Base-by-base conservation (phyloP, 2,888 invertebrate genomes). In the Cacoxenus indagator region DNA sequence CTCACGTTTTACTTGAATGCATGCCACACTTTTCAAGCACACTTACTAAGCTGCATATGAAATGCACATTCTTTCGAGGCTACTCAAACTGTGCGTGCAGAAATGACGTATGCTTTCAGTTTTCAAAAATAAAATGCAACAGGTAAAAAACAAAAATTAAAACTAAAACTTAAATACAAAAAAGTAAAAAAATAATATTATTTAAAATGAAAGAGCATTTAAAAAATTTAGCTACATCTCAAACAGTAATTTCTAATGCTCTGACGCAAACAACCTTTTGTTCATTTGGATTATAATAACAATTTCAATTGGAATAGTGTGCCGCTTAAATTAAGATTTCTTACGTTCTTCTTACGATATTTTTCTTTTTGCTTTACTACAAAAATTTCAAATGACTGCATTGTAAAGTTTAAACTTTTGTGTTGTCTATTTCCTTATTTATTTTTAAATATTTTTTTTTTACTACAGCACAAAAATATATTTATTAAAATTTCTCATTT, bases 231-330 rank as follows among this genome's bases (percentile, higher is more conserved):
- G 14, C 37, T 37, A 37, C 8, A 37, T 37, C 14, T 37, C 37
- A 37, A 2, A 37, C 37, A 37, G 14, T 14, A 37, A 11, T 37
- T 37, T 37, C 37, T 37, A n/a, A n/a, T n/a, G 37, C 14, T 37
- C 37, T 37, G 3, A 37, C 37, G 37, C 37, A 37, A 57, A 57
- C 57, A 57, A 57, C 57, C 57, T 57, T 57, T 57, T 17, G 57
- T 57, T 57, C 27, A 26, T 55, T 37, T 71, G 76, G 80, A 71
- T 78, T 77, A 78, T 77, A 80, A 78, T 78, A 80, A 82, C 78
- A 77, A 78, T 37, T 37, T 37, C 78, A 78, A 74, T 72, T 74
- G 73, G 76, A 75, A 71, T 74, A 74, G 76, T 82, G 78, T 37
- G 14, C 8, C 37, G 14, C 37, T 37, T 37, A 37, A 37, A 11